These are phyloP conservation scores for Festucalex cinctus DNA, from an alignment of 2,113 vertebrate genomes.

Conservation along the genomic window DNA sequence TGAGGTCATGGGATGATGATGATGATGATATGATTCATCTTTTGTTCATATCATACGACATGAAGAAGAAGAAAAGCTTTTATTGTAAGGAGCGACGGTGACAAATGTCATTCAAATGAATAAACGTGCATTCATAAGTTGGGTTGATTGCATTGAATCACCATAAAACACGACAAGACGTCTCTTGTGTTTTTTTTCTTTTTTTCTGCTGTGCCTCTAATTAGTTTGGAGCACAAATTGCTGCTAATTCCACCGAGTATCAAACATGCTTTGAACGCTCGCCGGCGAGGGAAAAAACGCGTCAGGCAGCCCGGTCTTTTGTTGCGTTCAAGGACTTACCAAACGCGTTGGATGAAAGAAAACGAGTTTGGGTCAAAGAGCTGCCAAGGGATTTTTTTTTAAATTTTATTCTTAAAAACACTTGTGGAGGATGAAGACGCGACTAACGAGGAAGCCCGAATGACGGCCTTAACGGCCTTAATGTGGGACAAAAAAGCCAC, in stretches of 20 bases:
- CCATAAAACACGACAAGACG: constrained; percentile 29
- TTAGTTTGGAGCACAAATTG: constrained; percentile 39
- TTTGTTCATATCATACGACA: too few species aligned
- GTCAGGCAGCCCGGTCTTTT: constrained; percentile 28
- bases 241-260: constrained; percentile 27
- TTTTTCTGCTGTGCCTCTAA: too few species aligned
- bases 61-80: too few species aligned
- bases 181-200: neutral
- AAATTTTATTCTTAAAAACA: neutral
- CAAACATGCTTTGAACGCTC: constrained; percentile 35
- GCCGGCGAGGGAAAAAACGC: constrained; percentile 17
- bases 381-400: neutral
- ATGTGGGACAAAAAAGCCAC: neutral
- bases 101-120: constrained; percentile 41
- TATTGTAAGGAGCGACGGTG: too few species aligned
- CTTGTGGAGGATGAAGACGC: constrained; percentile 7
- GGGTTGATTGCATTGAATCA: constrained; percentile 44
- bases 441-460: neutral
- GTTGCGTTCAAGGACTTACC: constrained; percentile 26
- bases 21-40: too few species aligned
- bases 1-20: neutral
- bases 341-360: constrained; percentile 9
- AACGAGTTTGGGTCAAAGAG: constrained; percentile 19
- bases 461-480: neutral
- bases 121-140: constrained; percentile 34